Conservation (phyloP, 2,113 vertebrate species). For the Sardina pilchardus region DNA sequence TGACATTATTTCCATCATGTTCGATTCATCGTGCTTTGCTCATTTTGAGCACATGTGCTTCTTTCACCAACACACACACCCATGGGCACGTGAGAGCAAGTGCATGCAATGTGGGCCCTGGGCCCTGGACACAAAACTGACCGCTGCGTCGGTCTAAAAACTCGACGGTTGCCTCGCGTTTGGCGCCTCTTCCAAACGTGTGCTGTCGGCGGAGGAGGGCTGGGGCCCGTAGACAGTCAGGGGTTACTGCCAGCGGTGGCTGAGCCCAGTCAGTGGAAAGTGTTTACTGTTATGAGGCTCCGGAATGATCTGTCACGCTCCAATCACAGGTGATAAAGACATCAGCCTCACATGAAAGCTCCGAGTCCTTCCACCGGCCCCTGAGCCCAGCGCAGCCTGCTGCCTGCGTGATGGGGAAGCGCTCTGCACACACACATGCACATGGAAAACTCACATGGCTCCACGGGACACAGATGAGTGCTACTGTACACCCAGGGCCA, state of each 20-base stretch:
- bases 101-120: no score
- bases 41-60: neutral
- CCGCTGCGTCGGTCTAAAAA: no score
- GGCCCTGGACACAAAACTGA: no score
- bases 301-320: slow-evolving; percentile 1
- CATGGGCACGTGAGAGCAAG: no score
- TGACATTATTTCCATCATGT: no score
- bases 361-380: neutral
- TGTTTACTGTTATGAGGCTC: slow-evolving; percentile 17
- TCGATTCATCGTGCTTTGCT: neutral
- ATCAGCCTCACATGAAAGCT: neutral
- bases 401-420: neutral
- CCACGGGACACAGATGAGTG: neutral
- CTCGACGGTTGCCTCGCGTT: no score
- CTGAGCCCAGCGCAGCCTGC: neutral
- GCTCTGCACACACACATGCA: neutral
- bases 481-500: neutral
- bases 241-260: neutral
- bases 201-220: neutral
- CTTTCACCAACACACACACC: no score
- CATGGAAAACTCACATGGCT: neutral
- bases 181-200: no score
- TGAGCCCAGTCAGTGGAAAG: neutral
- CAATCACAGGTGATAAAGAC: slow-evolving; percentile 14
- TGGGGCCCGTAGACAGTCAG: neutral